Base-by-base conservation (phyloP, 2,113 vertebrate genomes). In the Picathartes gymnocephalus region DNA sequence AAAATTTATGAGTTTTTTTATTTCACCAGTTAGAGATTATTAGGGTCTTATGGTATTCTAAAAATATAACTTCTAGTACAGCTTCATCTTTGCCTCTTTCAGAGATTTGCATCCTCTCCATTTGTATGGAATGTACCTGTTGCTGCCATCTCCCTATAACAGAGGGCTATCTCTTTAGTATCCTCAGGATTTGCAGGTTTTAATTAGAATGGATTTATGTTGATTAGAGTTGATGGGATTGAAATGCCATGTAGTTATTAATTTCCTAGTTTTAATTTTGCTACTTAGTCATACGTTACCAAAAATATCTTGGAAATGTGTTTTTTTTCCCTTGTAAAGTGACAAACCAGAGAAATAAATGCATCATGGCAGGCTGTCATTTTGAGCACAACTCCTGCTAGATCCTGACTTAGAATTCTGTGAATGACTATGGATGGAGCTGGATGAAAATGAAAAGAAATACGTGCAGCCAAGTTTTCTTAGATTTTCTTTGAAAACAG, bases 121-220 rank as follows among this genome's bases (percentile, higher is more conserved):
- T 88, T 88, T 70, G 33, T 47, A 28, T 88, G 90, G 88, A 44
- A 18, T 40, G 44, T 48, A 81, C 51, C 39, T 73, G 90, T 93
- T 86, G 74, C 79, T 94, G 86, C 35, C 57, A 78, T 65, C 65
- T 88, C 37, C 64, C 79, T 78, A 6, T 96, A 82, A 95, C 31
- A 95, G 95, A 96, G 84, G 97, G 89, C 73, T 83, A 93, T 30
- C 92, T 96, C 40, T 93, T 95, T 70, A 77, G 86, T 86, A 94
- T 96, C 87, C 80, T 97, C 95, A 93, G 89, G 81, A 96, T 82
- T 91, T 96, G 88, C 92, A 95, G 69, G 92, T 97, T 97, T 96
- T 97, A 97, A 98, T 97, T 96, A 97, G 66, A 96, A 92, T 92
- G 95, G 92, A 96, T 97, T 96, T 94, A 94, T 97, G 94, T 88